Evolutionary conservation across 2,797 vertebrate species (phyloP), one percentile per base, ranked within the genome.

Genomic region (Peromyscus nudipes): DNA sequence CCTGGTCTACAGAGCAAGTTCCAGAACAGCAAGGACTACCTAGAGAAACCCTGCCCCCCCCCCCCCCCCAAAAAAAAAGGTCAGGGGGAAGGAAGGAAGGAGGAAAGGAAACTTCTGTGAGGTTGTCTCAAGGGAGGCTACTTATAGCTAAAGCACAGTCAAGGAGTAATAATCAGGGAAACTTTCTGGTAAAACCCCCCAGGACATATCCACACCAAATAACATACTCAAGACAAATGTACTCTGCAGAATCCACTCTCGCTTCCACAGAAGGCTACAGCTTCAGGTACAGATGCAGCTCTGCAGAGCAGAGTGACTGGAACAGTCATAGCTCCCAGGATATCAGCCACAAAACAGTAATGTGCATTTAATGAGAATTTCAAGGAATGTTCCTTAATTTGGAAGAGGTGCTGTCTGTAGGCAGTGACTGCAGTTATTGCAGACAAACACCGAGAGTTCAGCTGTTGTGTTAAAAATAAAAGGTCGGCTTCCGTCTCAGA

Each of bases 391-490:
- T 96, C 92, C 94, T 96, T 96, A 95, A 97, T 96, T 96, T 95
- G 96, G 75, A 94, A 97, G 96, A 97, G 97, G 87, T 82, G 81
- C 80, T 79, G 89, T 94, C 96, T 97, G 90, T 76, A 96, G 91
- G 92, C 97, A 95, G 92, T 92, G 95, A 90, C 90, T 95, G 75
- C 52, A 64, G 82, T 82, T 97, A 94, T 27, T 96, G 83, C 94
- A 62, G 95, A 89, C 95, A 96, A 92, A 93, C 89, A 90, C 92
- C 23, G 94, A 95, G 96, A 91, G 84, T 97, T 97, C 96, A 97
- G 96, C 96, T 97, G 97, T 97, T 95, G 96, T 95, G 96, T 96
- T 97, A 96, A 96, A 98, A 97, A 98, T 95, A 97, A 98, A 96
- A 96, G 97, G 96, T 96, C 4, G 9, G 62, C 82, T 97, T 97